These are phyloP conservation scores for Aspiorhynchus laticeps DNA, from an alignment of 2,113 vertebrate genomes.

Conservation along the genomic window DNA sequence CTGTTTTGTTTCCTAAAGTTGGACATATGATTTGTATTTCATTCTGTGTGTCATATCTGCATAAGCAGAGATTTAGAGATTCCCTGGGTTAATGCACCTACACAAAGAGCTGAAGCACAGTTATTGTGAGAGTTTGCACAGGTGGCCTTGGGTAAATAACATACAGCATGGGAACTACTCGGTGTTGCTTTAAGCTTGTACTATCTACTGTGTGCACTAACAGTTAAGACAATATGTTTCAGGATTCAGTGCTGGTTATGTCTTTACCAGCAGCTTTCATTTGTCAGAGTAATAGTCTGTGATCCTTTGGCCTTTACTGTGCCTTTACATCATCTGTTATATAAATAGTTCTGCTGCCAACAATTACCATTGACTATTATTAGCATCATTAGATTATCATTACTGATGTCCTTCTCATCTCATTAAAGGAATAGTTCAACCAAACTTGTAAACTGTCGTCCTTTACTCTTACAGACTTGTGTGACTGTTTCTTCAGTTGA, in stretches of 20 bases:
- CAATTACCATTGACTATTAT: constrained; percentile 28
- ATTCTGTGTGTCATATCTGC: not conserved
- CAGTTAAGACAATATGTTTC: not conserved
- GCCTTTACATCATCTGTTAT: constrained; percentile 12
- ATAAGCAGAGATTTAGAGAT: not conserved
- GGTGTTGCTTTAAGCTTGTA: not conserved
- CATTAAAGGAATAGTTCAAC: not conserved
- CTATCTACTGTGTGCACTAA: not conserved
- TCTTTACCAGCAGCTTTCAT: not conserved
- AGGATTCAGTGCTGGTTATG: not conserved
- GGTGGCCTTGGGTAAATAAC: constrained; percentile 55
- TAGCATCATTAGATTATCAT: constrained; percentile 13
- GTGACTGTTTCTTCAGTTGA: not conserved
- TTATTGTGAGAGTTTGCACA: constrained; percentile 53
- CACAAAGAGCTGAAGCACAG: constrained; percentile 41
- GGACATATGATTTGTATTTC: not conserved
- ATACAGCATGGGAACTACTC: constrained; percentile 26
- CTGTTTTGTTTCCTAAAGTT: not conserved
- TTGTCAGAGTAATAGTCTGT: constrained; percentile 18
- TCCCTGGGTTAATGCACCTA: not conserved
- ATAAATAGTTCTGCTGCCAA: constrained; percentile 41
- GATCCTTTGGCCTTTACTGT: constrained; percentile 2
- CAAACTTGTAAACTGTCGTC: not conserved
- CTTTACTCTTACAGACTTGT: not conserved
- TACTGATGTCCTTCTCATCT: not conserved